Percentiles rank a stretch among this genome's conserved stretches.
These are phyloP conservation scores for Austrolebias charrua DNA, from an alignment of 2,797 vertebrate genomes.

Conservation along the genomic window DNA sequence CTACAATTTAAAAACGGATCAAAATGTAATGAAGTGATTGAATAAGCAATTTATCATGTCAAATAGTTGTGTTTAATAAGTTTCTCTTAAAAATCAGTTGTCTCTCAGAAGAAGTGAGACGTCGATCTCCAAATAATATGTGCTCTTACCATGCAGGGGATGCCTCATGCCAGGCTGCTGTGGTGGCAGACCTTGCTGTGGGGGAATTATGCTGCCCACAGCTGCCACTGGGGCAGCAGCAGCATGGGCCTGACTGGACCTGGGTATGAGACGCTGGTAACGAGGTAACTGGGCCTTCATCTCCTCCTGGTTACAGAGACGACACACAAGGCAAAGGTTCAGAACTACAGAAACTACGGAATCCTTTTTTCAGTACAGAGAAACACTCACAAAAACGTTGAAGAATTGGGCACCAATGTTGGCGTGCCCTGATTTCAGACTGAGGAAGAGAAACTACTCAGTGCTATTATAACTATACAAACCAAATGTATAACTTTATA, in stretches of 20 bases:
- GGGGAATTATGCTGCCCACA: constrained; percentile 91
- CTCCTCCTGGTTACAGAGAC: constrained; percentile 85
- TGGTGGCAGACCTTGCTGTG: constrained; percentile 91
- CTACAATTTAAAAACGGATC: not conserved
- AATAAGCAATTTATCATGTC: not conserved
- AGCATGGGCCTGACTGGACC: constrained; percentile 87
- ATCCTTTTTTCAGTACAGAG: constrained; percentile 53
- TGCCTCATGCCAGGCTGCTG: constrained; percentile 96
- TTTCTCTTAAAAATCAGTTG: too few species aligned
- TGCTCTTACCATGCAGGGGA: constrained; percentile 89
- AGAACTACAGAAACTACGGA: constrained; percentile 46
- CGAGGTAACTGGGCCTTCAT: constrained; percentile 94
- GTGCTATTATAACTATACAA: constrained; percentile 14
- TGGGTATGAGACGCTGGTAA: constrained; percentile 92
- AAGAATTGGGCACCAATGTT: constrained; percentile 52
- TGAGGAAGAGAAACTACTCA: constrained; percentile 44
- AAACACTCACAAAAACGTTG: constrained; percentile 42
- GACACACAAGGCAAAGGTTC: constrained; percentile 52
- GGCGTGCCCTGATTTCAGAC: constrained; percentile 52
- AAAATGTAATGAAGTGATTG: not conserved
- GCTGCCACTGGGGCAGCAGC: constrained; percentile 87
- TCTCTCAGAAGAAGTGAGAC: too few species aligned
- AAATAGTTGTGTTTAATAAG: too few species aligned
- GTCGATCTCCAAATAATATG: not conserved
- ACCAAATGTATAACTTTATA: constrained; percentile 2